Evolutionary conservation across 35 echinoderm and acorn worm species (phyloP).

Genomic region (Acanthaster planci): DNA sequence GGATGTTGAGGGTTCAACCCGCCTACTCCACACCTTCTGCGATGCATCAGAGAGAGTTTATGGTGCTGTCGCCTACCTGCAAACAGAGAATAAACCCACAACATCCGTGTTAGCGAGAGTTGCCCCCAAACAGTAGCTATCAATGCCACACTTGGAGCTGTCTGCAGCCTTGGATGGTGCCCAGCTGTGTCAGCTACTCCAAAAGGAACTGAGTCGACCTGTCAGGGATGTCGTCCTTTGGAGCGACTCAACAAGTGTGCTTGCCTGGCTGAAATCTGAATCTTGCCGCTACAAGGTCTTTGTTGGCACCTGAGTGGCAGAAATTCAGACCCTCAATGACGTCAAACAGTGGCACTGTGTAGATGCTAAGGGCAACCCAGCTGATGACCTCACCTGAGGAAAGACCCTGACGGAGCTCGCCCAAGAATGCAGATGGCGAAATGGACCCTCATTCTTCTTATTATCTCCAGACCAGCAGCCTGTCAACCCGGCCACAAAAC

Average conservation of each 20-base stretch:
- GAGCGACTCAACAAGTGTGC: constrained; percentile 61
- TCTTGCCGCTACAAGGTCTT: constrained; percentile 34
- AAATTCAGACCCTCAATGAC: background rate
- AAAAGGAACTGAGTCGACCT: background rate
- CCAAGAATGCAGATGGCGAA: constrained; percentile 32
- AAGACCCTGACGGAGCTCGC: constrained; percentile 11
- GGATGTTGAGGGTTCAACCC: background rate
- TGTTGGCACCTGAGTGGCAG: constrained; percentile 48
- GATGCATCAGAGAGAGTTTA: constrained; percentile 65
- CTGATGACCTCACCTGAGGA: constrained; percentile 60
- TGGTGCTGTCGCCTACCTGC: no score
- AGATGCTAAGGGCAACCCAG: constrained; percentile 35
- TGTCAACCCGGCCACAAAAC: background rate
- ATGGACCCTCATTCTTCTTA: constrained; percentile 58
- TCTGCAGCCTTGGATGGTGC: no score
- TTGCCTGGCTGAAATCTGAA: constrained; percentile 30
- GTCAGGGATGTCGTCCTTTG: constrained; percentile 31
- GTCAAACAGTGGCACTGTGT: constrained; percentile 37
- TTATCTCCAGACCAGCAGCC: background rate
- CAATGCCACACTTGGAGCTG: no score
- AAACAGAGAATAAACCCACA: no score
- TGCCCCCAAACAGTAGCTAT: no score
- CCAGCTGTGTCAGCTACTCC: no score
- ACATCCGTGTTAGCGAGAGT: no score
- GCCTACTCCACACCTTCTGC: constrained; percentile 69